Percentiles rank a stretch among this genome's conserved stretches.
Conservation (phyloP, 2,113 vertebrate genomes). For the Tichodroma muraria region DNA sequence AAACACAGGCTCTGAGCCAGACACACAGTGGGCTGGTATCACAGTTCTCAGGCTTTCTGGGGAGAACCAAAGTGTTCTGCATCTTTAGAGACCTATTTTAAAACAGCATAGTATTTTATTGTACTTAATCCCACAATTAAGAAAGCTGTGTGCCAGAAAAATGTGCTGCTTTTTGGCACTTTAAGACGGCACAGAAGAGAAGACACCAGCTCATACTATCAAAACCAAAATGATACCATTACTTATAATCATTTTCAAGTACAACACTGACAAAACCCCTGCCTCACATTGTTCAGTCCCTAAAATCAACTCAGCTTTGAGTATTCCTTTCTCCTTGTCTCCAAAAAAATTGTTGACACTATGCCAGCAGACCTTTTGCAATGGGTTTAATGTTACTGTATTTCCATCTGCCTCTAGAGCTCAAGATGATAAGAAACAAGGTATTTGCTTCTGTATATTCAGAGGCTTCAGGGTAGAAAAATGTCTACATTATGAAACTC, state of each 20-base stretch:
- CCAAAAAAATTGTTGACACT: neutral
- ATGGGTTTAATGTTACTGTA: neutral
- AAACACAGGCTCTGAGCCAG: neutral
- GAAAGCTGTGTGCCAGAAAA: neutral
- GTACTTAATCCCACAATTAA: neutral
- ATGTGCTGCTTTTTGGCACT: neutral
- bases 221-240: neutral
- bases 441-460: neutral
- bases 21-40: neutral
- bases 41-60: neutral
- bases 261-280: neutral
- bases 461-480: neutral
- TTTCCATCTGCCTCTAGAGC: neutral
- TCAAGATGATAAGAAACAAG: neutral
- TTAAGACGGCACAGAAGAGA: neutral
- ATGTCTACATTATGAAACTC: neutral
- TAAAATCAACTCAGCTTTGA: neutral
- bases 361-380: neutral
- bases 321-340: neutral
- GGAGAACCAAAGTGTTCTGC: neutral
- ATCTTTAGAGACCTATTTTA: neutral
- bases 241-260: neutral
- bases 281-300: neutral
- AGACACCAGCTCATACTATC: neutral
- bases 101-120: neutral